Conservation (phyloP, 2,888 invertebrate species). For the Netelia virgata region DNA sequence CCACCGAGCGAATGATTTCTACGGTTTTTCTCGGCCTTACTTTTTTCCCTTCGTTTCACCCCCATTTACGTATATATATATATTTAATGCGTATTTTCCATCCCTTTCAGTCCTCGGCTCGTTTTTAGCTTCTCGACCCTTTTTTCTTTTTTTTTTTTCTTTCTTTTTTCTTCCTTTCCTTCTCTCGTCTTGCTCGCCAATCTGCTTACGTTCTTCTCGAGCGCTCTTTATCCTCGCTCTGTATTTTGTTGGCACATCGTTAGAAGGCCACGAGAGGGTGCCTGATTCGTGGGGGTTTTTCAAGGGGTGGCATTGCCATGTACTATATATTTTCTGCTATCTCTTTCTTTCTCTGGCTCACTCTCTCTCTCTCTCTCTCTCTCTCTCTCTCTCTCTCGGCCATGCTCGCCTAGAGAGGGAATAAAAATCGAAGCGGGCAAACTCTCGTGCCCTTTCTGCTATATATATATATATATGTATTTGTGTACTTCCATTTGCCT, state of each 20-base stretch:
- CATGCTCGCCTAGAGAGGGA: conserved; percentile 40
- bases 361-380: conserved; percentile 29
- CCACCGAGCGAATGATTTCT: conserved; percentile 72
- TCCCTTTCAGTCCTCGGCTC: conserved; percentile 49
- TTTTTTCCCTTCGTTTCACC: conserved; percentile 53
- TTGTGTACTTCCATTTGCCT: conserved; percentile 50
- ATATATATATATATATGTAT: conserved; percentile 15
- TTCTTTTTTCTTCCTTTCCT: conserved; percentile 64
- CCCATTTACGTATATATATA: conserved; percentile 45
- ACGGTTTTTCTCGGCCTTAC: conserved; percentile 70
- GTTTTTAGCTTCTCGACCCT: conserved; percentile 53
- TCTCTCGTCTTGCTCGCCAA: conserved; percentile 71
- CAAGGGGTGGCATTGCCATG: conserved; percentile 38
- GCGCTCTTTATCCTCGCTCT: conserved; percentile 80
- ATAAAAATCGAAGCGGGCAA: conserved; percentile 58
- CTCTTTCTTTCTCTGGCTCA: conserved; percentile 12
- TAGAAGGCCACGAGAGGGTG: conserved; percentile 80
- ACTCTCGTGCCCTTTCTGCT: conserved; percentile 30
- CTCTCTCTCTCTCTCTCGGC: conserved; percentile 28
- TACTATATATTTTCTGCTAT: conserved; percentile 34
- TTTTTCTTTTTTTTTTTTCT: conserved; percentile 45
- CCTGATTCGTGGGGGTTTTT: conserved; percentile 73
- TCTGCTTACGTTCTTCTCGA: conserved; percentile 81
- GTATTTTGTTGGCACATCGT: conserved; percentile 84
- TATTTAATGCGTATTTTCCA: conserved; percentile 40